Evolutionary conservation across 1,140 invertebrate genomes (phyloP).

Genomic region (Liolophura sinensis): DNA sequence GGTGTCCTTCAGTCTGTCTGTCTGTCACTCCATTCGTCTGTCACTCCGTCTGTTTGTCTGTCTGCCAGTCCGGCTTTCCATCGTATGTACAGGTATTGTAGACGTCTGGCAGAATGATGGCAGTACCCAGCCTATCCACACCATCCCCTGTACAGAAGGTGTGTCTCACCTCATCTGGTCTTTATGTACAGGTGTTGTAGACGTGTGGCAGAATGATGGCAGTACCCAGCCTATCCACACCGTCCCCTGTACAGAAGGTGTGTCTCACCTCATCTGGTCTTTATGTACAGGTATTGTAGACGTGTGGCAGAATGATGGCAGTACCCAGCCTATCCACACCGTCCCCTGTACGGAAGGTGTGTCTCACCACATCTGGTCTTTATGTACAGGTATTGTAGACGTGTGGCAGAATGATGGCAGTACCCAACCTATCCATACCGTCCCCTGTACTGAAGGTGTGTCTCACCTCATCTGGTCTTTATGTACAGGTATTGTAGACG

Average conservation of each 20-base stretch:
- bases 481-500: conserved; percentile 46
- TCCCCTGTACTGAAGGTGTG: conserved; percentile 8
- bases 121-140: conserved; percentile 28
- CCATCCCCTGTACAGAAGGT: conserved; percentile 11
- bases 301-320: conserved; percentile 38
- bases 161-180: conserved; percentile 5
- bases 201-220: conserved; percentile 40
- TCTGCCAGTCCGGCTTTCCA: no score
- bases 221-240: conserved; percentile 30
- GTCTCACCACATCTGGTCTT: conserved; percentile 2
- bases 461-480: conserved; percentile 3
- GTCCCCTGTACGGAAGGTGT: conserved; percentile 8
- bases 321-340: conserved; percentile 28
- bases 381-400: conserved; percentile 42
- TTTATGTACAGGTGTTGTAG: conserved; percentile 38
- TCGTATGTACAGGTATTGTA: conserved; percentile 38
- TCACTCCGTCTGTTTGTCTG: no score
- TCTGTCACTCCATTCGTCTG: no score
- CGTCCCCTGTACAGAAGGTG: conserved; percentile 7
- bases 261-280: conserved; percentile 5
- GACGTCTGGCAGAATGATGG: conserved; percentile 43
- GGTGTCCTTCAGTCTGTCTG: no score
- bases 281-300: conserved; percentile 42
- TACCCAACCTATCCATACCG: conserved; percentile 26
- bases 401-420: conserved; percentile 38